phyloP scores from a whole-genome alignment of 1,140 invertebrate species.

The Tetramorium parvispinum region DNA sequence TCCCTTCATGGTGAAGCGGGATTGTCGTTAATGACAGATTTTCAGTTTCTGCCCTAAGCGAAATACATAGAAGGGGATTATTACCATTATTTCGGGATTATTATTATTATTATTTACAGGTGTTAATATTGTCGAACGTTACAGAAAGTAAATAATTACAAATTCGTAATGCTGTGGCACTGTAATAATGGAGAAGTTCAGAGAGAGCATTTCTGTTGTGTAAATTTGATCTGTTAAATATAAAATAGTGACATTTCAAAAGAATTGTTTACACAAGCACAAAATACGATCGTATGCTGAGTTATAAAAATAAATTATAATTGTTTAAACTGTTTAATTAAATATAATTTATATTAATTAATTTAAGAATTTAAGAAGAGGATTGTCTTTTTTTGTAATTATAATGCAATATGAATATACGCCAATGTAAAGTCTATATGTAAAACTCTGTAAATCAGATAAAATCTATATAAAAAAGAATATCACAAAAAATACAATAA shows the following conservation, averaged over 20 bases:
- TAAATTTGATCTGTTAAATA: not conserved
- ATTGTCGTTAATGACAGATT: conserved; percentile 12
- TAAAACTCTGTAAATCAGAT: too few species aligned
- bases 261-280: not conserved
- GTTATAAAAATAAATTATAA: not conserved
- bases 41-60: not conserved
- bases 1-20: not conserved
- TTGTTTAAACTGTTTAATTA: not conserved
- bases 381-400: too few species aligned
- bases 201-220: not conserved
- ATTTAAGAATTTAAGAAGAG: too few species aligned
- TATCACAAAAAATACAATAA: too few species aligned
- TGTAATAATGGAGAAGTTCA: not conserved
- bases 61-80: not conserved
- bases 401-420: too few species aligned
- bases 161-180: not conserved
- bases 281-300: not conserved
- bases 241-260: not conserved
- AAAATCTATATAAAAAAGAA: too few species aligned
- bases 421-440: too few species aligned
- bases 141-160: not conserved
- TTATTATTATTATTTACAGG: not conserved
- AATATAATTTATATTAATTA: too few species aligned
- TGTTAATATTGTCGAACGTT: not conserved
- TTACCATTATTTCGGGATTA: not conserved